Base-by-base conservation (phyloP, 2,113 vertebrate genomes). In the Poeciliopsis retropinna region DNA sequence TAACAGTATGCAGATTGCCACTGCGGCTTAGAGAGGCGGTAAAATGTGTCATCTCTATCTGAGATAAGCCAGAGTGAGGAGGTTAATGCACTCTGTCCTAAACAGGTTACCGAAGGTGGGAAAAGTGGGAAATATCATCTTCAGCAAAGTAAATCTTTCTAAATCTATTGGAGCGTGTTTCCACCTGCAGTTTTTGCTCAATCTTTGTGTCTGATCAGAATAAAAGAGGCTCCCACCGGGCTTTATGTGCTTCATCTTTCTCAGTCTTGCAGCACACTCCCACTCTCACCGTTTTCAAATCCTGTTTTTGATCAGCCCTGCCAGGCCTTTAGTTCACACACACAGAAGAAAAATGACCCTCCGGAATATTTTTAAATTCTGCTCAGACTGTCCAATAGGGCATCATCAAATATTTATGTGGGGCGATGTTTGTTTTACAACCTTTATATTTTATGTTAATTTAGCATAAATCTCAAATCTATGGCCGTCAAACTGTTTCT, bases 21-120 rank as follows among this genome's bases (percentile, higher is more conserved):
- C 57, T 64, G 69, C 70, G 68, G n/a, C 62, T 6, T 64, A 69
- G 62, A 67, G 19, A 12, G 17, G 37, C 25, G 7, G 5, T 85
- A 72, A 83, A 84, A 77, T n/a, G 51, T 68, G 17, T 67, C 22
- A 22, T 63, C n/a, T 67, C 30, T 70, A 76, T 84, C 72, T 68
- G 73, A 47, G 68, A 44, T 82, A 76, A 80, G 61, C 62, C 76
- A 63, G 57, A 82, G 74, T 67, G 32, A 73, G 3, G 31, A 79
- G 72, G 80, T 89, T 91, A 91, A 89, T 90, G 62, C 75, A 84
- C 44, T 81, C 34, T 82, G 62, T 80, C 72, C 72, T 67, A 62
- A 54, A 7, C 12, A 63, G 78, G 62, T 29, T 22, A 27, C 65
- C 70, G 47, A 65, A 69, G 12, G 69, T 77, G 74, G 22, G 30